A percentile compares a stretch with the other conserved stretches of the same genome.
These are phyloP conservation scores for Philantomba maxwellii DNA, from an alignment of 2,113 vertebrate genomes.

Conservation along the genomic window DNA sequence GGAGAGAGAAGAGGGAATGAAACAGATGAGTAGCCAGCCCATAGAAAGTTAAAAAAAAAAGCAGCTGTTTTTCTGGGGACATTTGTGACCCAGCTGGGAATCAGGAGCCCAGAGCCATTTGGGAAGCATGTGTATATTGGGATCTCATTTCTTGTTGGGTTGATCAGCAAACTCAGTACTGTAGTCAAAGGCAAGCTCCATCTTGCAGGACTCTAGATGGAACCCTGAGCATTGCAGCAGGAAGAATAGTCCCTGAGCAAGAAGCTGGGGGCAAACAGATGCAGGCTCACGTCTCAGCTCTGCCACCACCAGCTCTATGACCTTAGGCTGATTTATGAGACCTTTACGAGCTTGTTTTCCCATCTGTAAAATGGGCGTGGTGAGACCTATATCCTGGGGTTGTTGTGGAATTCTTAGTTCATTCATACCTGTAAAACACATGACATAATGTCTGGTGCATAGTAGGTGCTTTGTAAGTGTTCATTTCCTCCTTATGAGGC, in stretches of 20 bases:
- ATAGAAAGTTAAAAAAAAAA: slow-evolving; percentile 2
- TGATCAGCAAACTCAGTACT: background rate
- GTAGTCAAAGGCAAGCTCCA: background rate
- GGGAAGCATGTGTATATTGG: slow-evolving; percentile 3
- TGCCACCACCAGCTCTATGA: background rate
- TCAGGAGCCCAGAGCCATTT: background rate
- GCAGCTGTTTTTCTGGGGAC: background rate
- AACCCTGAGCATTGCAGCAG: background rate
- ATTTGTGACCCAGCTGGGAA: background rate
- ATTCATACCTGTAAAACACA: background rate
- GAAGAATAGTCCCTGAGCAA: background rate
- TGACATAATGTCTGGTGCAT: background rate
- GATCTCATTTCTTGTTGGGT: background rate
- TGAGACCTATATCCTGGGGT: background rate
- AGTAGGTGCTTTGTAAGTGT: background rate
- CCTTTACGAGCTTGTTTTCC: background rate
- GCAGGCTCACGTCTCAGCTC: background rate
- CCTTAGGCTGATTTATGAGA: background rate
- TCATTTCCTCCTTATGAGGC: background rate
- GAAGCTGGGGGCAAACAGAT: background rate
- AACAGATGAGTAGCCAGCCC: background rate
- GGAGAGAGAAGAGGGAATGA: background rate
- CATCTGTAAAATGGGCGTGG: slow-evolving; percentile 16
- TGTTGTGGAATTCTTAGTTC: background rate
- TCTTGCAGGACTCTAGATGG: background rate